phyloP scores from a whole-genome alignment of 2,888 invertebrate genomes.

The Bellardia pandia region DNA sequence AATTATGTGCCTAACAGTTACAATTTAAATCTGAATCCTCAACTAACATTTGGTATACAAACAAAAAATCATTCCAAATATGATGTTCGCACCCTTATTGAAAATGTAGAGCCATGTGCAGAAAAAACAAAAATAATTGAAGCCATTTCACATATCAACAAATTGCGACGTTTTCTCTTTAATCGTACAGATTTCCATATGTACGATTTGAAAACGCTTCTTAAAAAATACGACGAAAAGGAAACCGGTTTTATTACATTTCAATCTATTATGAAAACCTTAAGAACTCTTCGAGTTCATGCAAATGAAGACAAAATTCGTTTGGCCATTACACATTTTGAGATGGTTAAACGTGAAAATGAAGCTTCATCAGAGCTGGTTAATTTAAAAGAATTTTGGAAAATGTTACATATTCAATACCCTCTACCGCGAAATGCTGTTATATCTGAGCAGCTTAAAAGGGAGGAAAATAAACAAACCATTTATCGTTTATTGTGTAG shows the following conservation, averaged over 20 bases:
- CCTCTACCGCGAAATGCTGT: constrained; percentile 76
- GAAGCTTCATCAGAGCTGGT: constrained; percentile 74
- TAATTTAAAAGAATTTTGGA: constrained; percentile 76
- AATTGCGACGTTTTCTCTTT: constrained; percentile 76
- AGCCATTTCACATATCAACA: constrained; percentile 76
- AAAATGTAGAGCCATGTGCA: constrained; percentile 74
- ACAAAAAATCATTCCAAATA: constrained; percentile 57
- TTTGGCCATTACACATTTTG: constrained; percentile 74
- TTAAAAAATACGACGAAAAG: constrained; percentile 75
- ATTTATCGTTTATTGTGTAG: constrained; percentile 79
- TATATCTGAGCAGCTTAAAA: constrained; percentile 68
- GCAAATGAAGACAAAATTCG: constrained; percentile 76
- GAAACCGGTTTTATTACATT: constrained; percentile 74
- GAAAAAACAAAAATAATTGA: constrained; percentile 72
- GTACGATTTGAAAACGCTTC: constrained; percentile 74
- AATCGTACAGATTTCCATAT: constrained; percentile 76
- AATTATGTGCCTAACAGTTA: constrained; percentile 30
- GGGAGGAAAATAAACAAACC: constrained; percentile 76
- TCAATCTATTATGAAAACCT: constrained; percentile 73
- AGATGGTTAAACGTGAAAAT: constrained; percentile 75
- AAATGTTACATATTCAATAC: constrained; percentile 75
- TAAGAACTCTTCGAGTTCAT: constrained; percentile 74
- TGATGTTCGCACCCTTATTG: constrained; percentile 76
- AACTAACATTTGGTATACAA: constrained; percentile 74
- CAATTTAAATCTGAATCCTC: constrained; percentile 66